Conservation (phyloP, 2,797 vertebrate genomes). For the Enteromius paludinosus region DNA sequence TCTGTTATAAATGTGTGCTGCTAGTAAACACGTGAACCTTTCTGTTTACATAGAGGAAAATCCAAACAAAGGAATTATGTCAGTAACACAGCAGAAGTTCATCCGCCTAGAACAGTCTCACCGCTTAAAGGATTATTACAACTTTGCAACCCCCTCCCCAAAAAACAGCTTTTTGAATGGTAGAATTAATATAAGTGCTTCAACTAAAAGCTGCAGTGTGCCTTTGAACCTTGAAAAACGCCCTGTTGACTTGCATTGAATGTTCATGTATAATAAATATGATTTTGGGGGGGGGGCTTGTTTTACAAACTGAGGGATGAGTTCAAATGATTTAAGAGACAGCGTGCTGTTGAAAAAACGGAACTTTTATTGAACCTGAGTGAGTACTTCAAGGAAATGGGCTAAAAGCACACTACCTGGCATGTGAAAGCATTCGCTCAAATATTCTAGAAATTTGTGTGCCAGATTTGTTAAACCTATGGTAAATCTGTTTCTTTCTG, state of each 20-base stretch:
- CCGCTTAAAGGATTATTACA: conserved; percentile 36
- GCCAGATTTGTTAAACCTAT: not conserved
- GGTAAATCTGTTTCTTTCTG: not conserved
- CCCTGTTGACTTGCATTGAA: not conserved
- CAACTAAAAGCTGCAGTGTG: not conserved
- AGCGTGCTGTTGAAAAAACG: not conserved
- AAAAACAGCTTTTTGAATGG: not conserved
- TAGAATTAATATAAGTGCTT: conserved; percentile 22
- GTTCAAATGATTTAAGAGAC: not conserved
- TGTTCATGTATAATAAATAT: not conserved
- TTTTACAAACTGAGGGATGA: conserved; percentile 8
- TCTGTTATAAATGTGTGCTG: not conserved
- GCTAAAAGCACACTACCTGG: not conserved
- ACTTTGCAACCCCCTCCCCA: not conserved
- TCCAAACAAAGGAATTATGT: conserved; percentile 29
- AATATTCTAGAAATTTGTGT: not conserved
- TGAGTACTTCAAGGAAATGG: not conserved
- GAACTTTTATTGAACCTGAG: not conserved
- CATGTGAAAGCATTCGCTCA: not conserved
- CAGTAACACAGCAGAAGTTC: conserved; percentile 12
- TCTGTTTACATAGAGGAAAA: conserved; percentile 9
- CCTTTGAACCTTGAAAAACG: conserved; percentile 18
- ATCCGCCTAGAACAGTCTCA: not conserved
- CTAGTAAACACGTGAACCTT: not conserved
- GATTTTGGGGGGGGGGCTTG: not conserved